Evolutionary conservation across 2,888 invertebrate genomes (phyloP), one percentile per base, ranked within the genome.

Genomic region (Drosophila glabriapex): DNA sequence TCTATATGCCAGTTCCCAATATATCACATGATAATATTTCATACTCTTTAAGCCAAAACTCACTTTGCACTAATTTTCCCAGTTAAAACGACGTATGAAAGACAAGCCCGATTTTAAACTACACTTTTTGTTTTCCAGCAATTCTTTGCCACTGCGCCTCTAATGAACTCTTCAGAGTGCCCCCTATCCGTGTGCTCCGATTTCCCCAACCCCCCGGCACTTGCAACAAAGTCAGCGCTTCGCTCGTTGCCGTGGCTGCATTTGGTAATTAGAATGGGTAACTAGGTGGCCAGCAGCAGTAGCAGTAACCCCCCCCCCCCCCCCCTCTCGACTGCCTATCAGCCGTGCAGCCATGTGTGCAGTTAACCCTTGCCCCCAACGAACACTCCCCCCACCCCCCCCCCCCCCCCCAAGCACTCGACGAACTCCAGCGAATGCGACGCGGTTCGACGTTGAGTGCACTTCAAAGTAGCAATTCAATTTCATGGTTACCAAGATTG

Each of bases 391-490:
- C 19, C n/a, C 37, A 16, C 53, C 29, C 1, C 29, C 7, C 7
- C 29, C 1, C 29, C 7, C 7, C 50, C 60, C 49, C 60, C 7
- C 39, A 35, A 10, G 14, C 46, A 4, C 46, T 46, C 54, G 14
- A 25, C 55, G 14, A 39, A 7, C 49, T 16, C 39, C 55, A 41
- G 31, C 49, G 54, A 60, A 59, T 50, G 54, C 68, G 72, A 62
- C 73, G 52, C 68, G 39, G 49, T 63, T 50, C 77, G 78, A 78
- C 82, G 78, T 89, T 78, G 89, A 91, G 87, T 91, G 91, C 91
- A 90, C 90, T 91, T 90, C 90, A 90, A 90, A 90, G 90, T 90
- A 91, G 89, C 91, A 91, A 91, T 89, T 90, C 91, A 90, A 90
- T 90, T 90, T 90, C 89, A 90, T 90, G 90, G 89, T 85, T 81